A percentile compares a stretch with the other conserved stretches of the same genome.
Conservation (phyloP, 2,113 vertebrate species). For the Cathartes aura region DNA sequence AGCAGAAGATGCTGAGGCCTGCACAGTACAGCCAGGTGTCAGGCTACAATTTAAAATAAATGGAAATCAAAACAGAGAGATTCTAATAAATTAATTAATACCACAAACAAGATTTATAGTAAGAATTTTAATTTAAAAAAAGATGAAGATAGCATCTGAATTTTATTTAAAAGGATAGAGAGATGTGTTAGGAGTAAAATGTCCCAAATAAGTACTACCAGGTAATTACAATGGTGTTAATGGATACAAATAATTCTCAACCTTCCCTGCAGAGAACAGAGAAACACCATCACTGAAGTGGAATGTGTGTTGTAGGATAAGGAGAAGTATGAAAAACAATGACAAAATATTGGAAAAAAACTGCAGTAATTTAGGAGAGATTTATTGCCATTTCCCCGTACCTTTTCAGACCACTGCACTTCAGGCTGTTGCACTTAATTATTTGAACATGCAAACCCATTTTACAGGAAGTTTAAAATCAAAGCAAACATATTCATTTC, state of each 20-base stretch:
- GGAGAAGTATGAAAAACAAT: background rate
- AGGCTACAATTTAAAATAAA: background rate
- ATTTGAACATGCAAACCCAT: background rate
- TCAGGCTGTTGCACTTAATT: background rate
- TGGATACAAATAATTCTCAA: background rate
- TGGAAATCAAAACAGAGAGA: background rate
- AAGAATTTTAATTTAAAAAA: background rate
- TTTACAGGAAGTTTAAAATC: conserved; percentile 27
- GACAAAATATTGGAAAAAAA: background rate
- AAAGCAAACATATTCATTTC: conserved; percentile 1
- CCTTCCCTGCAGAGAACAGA: background rate
- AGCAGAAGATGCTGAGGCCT: background rate
- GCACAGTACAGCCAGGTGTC: background rate
- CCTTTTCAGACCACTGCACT: background rate
- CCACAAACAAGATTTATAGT: background rate
- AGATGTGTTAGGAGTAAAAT: background rate
- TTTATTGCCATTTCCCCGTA: background rate
- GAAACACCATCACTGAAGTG: background rate
- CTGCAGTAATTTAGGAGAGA: background rate
- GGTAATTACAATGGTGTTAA: background rate
- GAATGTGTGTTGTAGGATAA: background rate
- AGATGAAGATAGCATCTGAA: background rate
- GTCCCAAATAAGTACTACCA: background rate
- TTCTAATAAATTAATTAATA: background rate
- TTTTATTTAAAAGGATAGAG: background rate